phyloP scores from a whole-genome alignment of 2,797 vertebrate species.

The Anguilla obscura region DNA sequence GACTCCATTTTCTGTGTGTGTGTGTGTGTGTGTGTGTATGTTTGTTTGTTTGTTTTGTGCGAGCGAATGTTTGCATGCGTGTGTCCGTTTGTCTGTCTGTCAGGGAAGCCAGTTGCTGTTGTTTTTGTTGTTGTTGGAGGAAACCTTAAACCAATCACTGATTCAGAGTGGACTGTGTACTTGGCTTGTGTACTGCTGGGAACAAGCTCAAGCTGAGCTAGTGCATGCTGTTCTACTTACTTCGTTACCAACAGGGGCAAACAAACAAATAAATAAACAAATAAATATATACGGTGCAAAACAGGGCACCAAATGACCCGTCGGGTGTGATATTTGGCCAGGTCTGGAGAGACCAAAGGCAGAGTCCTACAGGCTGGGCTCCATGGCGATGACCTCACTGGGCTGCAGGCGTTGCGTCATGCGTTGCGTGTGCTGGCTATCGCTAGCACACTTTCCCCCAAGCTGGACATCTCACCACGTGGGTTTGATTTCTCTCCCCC shows the following conservation, averaged over 20 bases:
- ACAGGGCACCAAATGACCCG: conserved; percentile 35
- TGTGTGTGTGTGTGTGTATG: conserved; percentile 1
- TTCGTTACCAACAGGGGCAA: neutral
- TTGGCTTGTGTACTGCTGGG: neutral
- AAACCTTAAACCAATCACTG: conserved; percentile 37
- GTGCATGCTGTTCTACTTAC: neutral
- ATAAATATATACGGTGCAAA: conserved; percentile 27
- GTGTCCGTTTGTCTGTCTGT: neutral
- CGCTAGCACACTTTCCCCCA: conserved; percentile 17
- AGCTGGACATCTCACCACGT: conserved; percentile 32
- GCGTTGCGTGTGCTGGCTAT: neutral
- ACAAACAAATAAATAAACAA: neutral
- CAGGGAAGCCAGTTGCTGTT: conserved; percentile 23
- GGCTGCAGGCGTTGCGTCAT: conserved; percentile 43
- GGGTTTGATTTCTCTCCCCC: conserved; percentile 37
- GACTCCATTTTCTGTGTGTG: conserved; percentile 28
- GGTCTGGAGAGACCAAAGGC: neutral
- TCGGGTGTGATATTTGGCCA: neutral
- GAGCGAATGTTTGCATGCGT: conserved; percentile 1
- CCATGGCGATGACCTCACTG: conserved; percentile 38
- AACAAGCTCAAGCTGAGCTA: neutral
- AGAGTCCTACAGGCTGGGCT: neutral
- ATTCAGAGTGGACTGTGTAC: conserved; percentile 27
- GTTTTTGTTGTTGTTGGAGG: conserved; percentile 23
- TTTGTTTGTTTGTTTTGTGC: neutral